phyloP scores from a whole-genome alignment of 2,797 vertebrate genomes.

The Alectoris magna region DNA sequence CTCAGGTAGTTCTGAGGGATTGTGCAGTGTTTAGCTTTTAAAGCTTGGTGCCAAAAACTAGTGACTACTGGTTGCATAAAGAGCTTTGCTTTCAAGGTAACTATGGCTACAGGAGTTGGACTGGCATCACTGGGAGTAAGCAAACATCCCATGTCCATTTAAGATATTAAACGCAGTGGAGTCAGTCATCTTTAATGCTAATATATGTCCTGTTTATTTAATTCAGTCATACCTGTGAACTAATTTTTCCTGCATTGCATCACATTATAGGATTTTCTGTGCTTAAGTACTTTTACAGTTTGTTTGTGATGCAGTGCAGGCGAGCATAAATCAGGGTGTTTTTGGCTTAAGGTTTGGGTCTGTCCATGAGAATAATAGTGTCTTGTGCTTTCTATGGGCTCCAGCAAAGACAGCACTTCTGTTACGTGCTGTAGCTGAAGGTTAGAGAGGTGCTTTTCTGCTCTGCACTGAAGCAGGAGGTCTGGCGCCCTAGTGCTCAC shows the following conservation, averaged over 20 bases:
- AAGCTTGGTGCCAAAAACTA: background rate
- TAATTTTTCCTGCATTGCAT: background rate
- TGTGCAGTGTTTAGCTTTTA: background rate
- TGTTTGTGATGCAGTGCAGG: background rate
- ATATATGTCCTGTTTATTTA: background rate
- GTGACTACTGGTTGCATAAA: background rate
- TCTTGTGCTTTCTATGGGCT: background rate
- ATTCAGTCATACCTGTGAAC: background rate
- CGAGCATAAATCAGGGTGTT: background rate
- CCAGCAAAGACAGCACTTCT: background rate
- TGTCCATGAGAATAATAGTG: background rate
- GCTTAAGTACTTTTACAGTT: background rate
- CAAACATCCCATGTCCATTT: background rate
- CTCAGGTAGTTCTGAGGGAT: background rate
- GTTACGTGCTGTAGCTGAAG: background rate
- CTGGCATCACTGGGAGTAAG: background rate
- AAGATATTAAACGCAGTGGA: background rate
- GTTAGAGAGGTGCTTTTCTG: background rate
- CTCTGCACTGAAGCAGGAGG: background rate
- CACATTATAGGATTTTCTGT: background rate
- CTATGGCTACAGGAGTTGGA: slow-evolving; percentile 20
- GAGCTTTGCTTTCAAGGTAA: slow-evolving; percentile 19
- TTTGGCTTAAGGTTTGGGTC: background rate
- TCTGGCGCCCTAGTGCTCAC: background rate
- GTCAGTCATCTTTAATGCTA: background rate